Evolutionary conservation across 92 coral and sea anemone genomes (phyloP), one percentile per base, ranked within the genome.

Genomic region (Hydrozoanthus gracilis): DNA sequence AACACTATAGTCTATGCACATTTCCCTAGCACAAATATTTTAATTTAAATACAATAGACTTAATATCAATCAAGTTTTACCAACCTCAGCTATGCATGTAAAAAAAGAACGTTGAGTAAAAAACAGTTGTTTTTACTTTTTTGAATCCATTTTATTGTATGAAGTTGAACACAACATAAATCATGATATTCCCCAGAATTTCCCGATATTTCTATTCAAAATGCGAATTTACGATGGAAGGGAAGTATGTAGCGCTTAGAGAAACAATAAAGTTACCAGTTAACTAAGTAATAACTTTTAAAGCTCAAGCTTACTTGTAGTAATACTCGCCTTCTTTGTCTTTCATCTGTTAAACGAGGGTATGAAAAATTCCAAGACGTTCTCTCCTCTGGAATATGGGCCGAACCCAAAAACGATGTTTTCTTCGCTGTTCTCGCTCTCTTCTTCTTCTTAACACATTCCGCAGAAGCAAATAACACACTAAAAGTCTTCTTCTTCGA

Each of bases 391-490:
- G 64, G 67, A 61, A 61, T 61, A 61, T 61, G 67, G 67, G 66
- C 66, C 66, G 58, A 58, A 27, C 45, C 39, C 11, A 51, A 71
- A 58, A 51, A 17, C 83, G 83, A 78, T 78, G 83, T 60, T n/a
- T n/a, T n/a, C n/a, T n/a, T n/a, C n/a, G n/a, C n/a, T n/a, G n/a
- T n/a, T n/a, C n/a, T n/a, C n/a, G n/a, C n/a, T n/a, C n/a, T n/a
- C n/a, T n/a, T n/a, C n/a, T n/a, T n/a, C n/a, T n/a, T n/a, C n/a
- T n/a, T n/a, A n/a, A n/a, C n/a, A n/a, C n/a, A n/a, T n/a, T n/a
- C n/a, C n/a, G n/a, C n/a, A n/a, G n/a, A n/a, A n/a, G n/a, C n/a
- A n/a, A n/a, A n/a, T n/a, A n/a, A n/a, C n/a, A n/a, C n/a, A n/a
- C n/a, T n/a, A n/a, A n/a, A n/a, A n/a, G n/a, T n/a, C n/a, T n/a